A percentile compares a stretch with the other conserved stretches of the same genome.
phyloP scores from a whole-genome alignment of 2,113 vertebrate species.

The Scartelaos histophorus region DNA sequence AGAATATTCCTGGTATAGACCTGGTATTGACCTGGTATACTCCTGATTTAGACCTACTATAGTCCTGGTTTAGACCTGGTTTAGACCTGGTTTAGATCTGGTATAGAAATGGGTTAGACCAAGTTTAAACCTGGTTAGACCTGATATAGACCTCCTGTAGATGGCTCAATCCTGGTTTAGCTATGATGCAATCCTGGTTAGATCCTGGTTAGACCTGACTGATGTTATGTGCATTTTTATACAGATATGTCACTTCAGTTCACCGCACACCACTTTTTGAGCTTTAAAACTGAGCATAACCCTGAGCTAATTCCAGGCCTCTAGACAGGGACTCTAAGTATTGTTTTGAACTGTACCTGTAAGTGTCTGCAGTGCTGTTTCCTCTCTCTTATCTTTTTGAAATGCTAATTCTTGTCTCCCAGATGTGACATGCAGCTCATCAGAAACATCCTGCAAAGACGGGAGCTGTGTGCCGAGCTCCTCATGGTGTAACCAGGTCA shows the following conservation, averaged over 20 bases:
- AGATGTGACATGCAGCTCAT: conserved; percentile 85
- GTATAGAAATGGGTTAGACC: no score
- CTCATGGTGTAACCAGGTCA: conserved; percentile 92
- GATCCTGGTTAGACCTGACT: background rate
- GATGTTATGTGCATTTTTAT: background rate
- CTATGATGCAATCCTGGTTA: background rate
- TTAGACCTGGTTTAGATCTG: background rate
- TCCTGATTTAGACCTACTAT: no score
- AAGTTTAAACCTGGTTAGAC: background rate
- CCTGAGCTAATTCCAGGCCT: conserved; percentile 25
- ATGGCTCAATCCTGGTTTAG: background rate
- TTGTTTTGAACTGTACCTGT: conserved; percentile 32
- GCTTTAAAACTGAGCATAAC: conserved; percentile 6
- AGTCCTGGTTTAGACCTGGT: background rate
- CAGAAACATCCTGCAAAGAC: conserved; percentile 89
- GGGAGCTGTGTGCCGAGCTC: conserved; percentile 87
- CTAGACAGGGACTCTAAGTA: conserved; percentile 10
- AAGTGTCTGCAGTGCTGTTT: conserved; percentile 18
- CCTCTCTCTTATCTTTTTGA: conserved; percentile 43
- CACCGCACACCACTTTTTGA: background rate
- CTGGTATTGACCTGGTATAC: no score
- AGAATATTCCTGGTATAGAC: background rate
- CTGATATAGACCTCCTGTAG: background rate
- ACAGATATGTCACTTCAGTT: background rate
- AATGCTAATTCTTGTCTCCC: conserved; percentile 54